Percentiles rank a stretch among this genome's conserved stretches.
Conservation (phyloP, 2,113 vertebrate genomes). For the Aldabrachelys gigantea region DNA sequence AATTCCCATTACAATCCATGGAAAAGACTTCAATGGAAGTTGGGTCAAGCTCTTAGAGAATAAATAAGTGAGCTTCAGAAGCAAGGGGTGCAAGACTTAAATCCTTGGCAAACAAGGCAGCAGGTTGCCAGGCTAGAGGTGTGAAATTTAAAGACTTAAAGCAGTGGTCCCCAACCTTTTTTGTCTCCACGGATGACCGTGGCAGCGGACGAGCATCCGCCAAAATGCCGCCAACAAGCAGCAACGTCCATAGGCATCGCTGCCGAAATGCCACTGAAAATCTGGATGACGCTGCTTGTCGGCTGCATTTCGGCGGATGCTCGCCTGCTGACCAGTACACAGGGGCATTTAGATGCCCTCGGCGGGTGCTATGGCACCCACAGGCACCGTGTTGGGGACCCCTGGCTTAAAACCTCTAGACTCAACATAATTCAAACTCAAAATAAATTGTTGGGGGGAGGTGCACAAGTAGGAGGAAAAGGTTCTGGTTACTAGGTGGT, state of each 20-base stretch:
- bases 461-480: not conserved
- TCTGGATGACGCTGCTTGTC: no score
- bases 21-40: not conserved
- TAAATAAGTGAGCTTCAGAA: not conserved
- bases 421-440: not conserved
- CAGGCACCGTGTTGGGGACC: no score
- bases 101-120: not conserved
- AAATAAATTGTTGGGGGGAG: not conserved
- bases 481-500: not conserved
- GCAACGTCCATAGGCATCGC: no score
- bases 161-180: not conserved
- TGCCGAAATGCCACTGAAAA: no score
- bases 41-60: not conserved
- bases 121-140: not conserved
- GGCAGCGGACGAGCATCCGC: no score
- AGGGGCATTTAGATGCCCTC: no score
- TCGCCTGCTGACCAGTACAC: no score
- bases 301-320: no score
- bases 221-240: no score
- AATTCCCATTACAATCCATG: not conserved
- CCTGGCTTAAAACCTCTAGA: not conserved
- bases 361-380: no score
- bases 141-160: not conserved
- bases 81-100: not conserved
- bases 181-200: no score